Percentiles rank a stretch among this genome's conserved stretches.
Conservation (phyloP, 2,797 vertebrate genomes). For the Austrolebias charrua region DNA sequence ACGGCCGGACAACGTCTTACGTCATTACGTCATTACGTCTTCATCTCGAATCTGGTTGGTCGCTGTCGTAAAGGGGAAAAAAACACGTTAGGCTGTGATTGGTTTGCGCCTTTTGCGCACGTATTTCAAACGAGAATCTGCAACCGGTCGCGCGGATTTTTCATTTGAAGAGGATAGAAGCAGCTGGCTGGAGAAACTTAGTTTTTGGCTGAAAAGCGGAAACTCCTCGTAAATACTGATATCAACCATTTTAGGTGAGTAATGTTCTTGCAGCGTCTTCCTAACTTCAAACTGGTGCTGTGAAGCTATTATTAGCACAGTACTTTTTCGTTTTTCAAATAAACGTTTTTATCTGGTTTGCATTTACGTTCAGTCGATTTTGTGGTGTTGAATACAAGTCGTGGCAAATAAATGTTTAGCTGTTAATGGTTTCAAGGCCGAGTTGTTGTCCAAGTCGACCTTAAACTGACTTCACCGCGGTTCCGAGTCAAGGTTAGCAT, state of each 20-base stretch:
- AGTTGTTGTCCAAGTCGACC: no score
- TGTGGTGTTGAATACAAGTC: no score
- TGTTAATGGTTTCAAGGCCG: no score
- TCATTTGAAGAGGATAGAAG: slow-evolving; percentile 28
- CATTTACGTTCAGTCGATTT: no score
- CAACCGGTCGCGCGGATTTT: slow-evolving; percentile 62
- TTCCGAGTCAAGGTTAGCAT: neutral
- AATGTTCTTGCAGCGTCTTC: fast-evolving
- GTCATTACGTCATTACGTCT: neutral
- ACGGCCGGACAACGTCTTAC: neutral
- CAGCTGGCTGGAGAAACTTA: neutral
- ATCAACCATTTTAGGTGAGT: slow-evolving; percentile 23
- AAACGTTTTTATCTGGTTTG: no score
- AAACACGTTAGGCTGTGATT: slow-evolving; percentile 46
- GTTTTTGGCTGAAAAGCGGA: neutral
- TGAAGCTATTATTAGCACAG: neutral
- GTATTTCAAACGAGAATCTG: slow-evolving; percentile 71
- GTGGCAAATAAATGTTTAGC: no score
- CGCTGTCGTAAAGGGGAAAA: slow-evolving; percentile 58
- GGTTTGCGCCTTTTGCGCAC: slow-evolving; percentile 66
- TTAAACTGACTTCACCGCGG: no score
- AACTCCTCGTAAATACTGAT: slow-evolving; percentile 3
- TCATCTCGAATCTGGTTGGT: slow-evolving; percentile 51
- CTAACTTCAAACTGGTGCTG: neutral
- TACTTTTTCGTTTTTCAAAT: no score